A percentile compares a stretch with the other conserved stretches of the same genome.
Conservation (phyloP, 2,888 invertebrate genomes). For the Drosophila paracracens region DNA sequence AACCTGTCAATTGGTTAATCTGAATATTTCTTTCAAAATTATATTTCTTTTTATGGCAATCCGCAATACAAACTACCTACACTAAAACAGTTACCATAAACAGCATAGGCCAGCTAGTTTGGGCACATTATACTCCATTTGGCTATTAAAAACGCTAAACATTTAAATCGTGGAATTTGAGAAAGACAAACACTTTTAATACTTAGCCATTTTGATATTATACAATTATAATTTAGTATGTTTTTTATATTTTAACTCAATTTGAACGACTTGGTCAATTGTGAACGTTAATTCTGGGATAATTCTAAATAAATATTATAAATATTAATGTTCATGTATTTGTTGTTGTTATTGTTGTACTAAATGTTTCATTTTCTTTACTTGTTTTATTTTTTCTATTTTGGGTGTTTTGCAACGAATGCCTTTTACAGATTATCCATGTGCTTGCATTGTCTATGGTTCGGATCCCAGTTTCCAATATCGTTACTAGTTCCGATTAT, state of each 20-base stretch:
- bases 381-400: slow-evolving; percentile 48
- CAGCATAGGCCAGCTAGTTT: slow-evolving; percentile 82
- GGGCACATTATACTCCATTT: slow-evolving; percentile 78
- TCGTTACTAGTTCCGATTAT: slow-evolving; percentile 75
- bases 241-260: not conserved
- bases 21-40: slow-evolving; percentile 24
- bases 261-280: slow-evolving; percentile 15
- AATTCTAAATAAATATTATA: slow-evolving; percentile 55
- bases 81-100: slow-evolving; percentile 74
- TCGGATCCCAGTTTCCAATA: slow-evolving; percentile 83
- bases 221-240: slow-evolving; percentile 11
- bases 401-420: slow-evolving; percentile 57
- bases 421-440: slow-evolving; percentile 83
- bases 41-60: slow-evolving; percentile 58
- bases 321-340: slow-evolving; percentile 23
- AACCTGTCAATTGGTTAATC: slow-evolving; percentile 14
- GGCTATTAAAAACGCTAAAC: slow-evolving; percentile 50
- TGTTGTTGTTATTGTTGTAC: slow-evolving; percentile 15
- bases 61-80: slow-evolving; percentile 32
- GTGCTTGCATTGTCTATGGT: slow-evolving; percentile 83
- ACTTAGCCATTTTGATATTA: slow-evolving; percentile 67
- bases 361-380: slow-evolving; percentile 33
- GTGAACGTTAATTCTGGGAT: slow-evolving; percentile 53
- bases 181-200: slow-evolving; percentile 8
- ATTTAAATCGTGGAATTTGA: not conserved